Percentiles rank a stretch among this genome's conserved stretches.
Conservation (phyloP, 2,113 vertebrate species). For the Corythornis madagascariensis region DNA sequence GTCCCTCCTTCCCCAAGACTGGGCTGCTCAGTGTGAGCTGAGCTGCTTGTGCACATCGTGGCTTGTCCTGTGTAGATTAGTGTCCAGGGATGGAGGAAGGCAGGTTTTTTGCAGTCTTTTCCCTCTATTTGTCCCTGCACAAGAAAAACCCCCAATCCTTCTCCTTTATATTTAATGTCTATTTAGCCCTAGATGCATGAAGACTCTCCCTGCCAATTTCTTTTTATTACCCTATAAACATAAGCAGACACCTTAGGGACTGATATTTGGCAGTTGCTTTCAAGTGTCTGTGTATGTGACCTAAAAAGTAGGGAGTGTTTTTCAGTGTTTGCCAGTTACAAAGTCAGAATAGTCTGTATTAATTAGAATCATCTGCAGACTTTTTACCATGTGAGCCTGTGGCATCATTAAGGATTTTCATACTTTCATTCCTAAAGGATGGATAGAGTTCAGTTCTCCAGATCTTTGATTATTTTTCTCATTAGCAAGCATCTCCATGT, state of each 20-base stretch:
- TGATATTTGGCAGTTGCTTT: constrained; percentile 46
- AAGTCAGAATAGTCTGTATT: constrained; percentile 39
- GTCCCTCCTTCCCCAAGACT: neutral
- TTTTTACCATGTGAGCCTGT: constrained; percentile 48
- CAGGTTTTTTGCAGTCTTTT: neutral
- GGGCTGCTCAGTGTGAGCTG: neutral
- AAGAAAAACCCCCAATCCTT: neutral
- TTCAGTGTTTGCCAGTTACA: neutral
- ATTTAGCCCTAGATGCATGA: neutral
- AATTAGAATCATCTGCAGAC: constrained; percentile 66
- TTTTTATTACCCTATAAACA: neutral
- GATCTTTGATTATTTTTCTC: constrained; percentile 67
- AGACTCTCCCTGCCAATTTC: neutral
- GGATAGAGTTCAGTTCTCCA: constrained; percentile 29
- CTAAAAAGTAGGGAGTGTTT: constrained; percentile 54
- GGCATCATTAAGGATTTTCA: constrained; percentile 66
- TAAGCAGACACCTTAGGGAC: constrained; percentile 35
- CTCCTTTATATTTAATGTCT: neutral
- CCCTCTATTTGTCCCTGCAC: neutral
- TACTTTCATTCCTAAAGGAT: constrained; percentile 55
- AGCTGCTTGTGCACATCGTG: neutral
- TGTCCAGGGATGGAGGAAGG: neutral
- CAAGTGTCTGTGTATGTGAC: constrained; percentile 40
- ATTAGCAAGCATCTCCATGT: constrained; percentile 51
- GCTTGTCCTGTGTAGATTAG: neutral